Evolutionary conservation across 2,113 vertebrate genomes (phyloP), one percentile per base, ranked within the genome.

Genomic region (Phrynosoma platyrhinos): DNA sequence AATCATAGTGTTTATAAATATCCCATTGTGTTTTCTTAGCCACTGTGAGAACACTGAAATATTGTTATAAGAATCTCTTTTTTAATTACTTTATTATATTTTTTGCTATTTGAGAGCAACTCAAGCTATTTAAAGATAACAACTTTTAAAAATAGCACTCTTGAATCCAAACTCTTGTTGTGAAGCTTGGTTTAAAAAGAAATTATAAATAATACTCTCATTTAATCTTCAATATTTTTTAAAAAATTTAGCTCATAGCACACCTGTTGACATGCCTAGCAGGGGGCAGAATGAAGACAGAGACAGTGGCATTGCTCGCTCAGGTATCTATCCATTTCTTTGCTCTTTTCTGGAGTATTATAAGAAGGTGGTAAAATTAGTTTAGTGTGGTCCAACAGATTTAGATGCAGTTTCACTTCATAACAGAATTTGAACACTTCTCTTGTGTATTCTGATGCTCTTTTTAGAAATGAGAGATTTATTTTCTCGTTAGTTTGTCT

Each of bases 261-360:
- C 98, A 0, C 98, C 98, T 9, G 98, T 98, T 72, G 98, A 98
- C 88, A 98, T 98, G 98, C 98, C 98, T 2, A 98, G 98, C 88
- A 95, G 98, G 95, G 98, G 97, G 71, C 97, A 97, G 91, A 97
- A 96, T 90, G 98, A 98, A 93, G 98, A 98, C 93, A 95, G 97
- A 91, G 98, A 98, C 94, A 98, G 98, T 0, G 98, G 98, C 87
- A 98, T 98, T 75, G 98, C 98, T 85, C 97, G 98, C 52, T 98
- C 98, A 97, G 98, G 98, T 98, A 97, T 79, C 71, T 93, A 97
- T 78, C 64, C 90, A 79, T 40, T n/a, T 9, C 84, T 83, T 81
- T 23, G 78, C 66, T 90, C 27, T 64, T 88, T 25, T 69, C n/a
- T 77, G 16, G 16, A 40, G 8, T 69, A 40, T 40, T 75, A 32